These are phyloP conservation scores for Acrossocheilus wenchowensis DNA, from an alignment of 2,797 vertebrate species.

Conservation along the genomic window DNA sequence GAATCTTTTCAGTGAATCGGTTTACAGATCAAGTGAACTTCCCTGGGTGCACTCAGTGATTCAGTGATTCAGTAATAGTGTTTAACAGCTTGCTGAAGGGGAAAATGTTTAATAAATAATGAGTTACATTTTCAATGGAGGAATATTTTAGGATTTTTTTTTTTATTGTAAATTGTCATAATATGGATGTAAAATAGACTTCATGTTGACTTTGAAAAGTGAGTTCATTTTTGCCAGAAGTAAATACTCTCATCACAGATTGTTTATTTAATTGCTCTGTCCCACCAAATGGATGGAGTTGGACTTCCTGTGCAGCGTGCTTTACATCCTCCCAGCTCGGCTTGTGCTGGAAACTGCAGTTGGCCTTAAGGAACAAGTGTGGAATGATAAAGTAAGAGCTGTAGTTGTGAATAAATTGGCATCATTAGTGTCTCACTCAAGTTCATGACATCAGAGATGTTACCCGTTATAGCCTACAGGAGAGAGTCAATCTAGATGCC, in stretches of 20 bases:
- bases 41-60: background rate
- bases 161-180: background rate
- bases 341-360: constrained; percentile 15
- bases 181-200: background rate
- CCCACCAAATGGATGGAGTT: background rate
- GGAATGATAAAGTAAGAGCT: constrained; percentile 57
- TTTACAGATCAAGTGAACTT: background rate
- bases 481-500: constrained; percentile 57
- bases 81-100: background rate
- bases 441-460: constrained; percentile 58
- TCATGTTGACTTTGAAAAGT: constrained; percentile 15
- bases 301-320: constrained; percentile 18
- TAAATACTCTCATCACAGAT: background rate
- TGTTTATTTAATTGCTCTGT: constrained; percentile 10
- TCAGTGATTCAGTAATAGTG: background rate
- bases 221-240: background rate
- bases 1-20: background rate
- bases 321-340: constrained; percentile 36
- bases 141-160: background rate
- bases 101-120: background rate
- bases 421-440: constrained; percentile 61
- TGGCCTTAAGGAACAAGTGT: constrained; percentile 49
- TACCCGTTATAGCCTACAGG: constrained; percentile 61
- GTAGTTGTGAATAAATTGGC: constrained; percentile 58
- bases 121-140: background rate